Evolutionary conservation across 2,888 invertebrate genomes (phyloP).

Genomic region (Hybos culiciformis): DNA sequence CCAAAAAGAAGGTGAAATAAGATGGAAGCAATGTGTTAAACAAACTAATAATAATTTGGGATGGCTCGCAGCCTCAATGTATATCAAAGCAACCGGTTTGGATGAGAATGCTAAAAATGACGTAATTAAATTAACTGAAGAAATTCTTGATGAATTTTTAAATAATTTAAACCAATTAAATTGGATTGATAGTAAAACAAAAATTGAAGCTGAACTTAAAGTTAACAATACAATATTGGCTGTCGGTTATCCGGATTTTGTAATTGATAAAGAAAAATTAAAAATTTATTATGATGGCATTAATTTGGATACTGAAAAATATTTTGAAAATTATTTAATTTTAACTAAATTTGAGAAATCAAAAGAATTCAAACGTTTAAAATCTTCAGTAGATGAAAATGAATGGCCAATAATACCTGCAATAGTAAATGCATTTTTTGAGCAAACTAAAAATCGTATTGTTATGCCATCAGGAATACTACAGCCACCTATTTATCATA

Average conservation of each 20-base stretch:
- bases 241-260: slow-evolving; percentile 89
- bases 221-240: slow-evolving; percentile 82
- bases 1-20: slow-evolving; percentile 66
- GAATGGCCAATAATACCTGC: slow-evolving; percentile 75
- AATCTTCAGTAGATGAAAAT: slow-evolving; percentile 55
- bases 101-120: slow-evolving; percentile 41
- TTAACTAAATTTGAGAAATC: slow-evolving; percentile 60
- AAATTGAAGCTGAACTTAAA: slow-evolving; percentile 66
- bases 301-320: slow-evolving; percentile 49
- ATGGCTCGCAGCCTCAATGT: too few species aligned
- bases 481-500: slow-evolving; percentile 81
- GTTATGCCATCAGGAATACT: slow-evolving; percentile 89
- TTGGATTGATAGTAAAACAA: slow-evolving; percentile 89
- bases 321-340: slow-evolving; percentile 59
- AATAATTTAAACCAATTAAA: slow-evolving; percentile 62
- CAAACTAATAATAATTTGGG: slow-evolving; percentile 73
- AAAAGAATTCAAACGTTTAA: slow-evolving; percentile 50
- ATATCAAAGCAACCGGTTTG: too few species aligned
- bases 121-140: slow-evolving; percentile 76
- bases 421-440: slow-evolving; percentile 79
- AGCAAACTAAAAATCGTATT: slow-evolving; percentile 80
- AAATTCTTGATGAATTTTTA: slow-evolving; percentile 71
- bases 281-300: slow-evolving; percentile 72
- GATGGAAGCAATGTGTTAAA: slow-evolving; percentile 77
- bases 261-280: slow-evolving; percentile 58